Conservation (phyloP, 2,888 invertebrate genomes). For the Drosophila prolongata region DNA sequence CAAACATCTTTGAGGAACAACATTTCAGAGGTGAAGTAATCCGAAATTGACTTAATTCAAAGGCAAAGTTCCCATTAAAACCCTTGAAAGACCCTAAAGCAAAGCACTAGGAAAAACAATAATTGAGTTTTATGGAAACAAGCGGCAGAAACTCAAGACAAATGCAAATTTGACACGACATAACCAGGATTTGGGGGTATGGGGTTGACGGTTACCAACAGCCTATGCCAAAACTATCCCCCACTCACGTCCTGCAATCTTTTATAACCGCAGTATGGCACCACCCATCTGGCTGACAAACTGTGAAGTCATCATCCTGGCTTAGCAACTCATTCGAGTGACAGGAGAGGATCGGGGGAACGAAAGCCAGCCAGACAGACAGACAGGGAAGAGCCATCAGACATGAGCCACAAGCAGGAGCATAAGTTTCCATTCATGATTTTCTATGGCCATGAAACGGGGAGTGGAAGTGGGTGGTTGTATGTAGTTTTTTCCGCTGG, state of each 20-base stretch:
- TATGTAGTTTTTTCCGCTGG: conserved; percentile 43
- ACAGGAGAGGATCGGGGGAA: conserved; percentile 42
- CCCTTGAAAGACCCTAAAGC: conserved; percentile 31
- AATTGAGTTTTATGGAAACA: conserved; percentile 40
- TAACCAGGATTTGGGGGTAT: conserved; percentile 25
- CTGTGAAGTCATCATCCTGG: conserved; percentile 81
- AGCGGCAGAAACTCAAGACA: conserved; percentile 59
- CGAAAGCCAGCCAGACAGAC: conserved; percentile 4
- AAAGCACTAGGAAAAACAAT: conserved; percentile 42
- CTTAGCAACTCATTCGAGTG: conserved; percentile 78
- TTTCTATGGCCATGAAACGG: conserved; percentile 35
- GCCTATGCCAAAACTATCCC: conserved; percentile 68
- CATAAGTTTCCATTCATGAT: conserved; percentile 76
- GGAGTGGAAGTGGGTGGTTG: conserved; percentile 43
- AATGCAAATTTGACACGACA: conserved; percentile 77
- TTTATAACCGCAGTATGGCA: conserved; percentile 28
- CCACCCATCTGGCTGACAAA: conserved; percentile 72
- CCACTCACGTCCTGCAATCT: conserved; percentile 28
- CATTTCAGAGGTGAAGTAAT: background rate
- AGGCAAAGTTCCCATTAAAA: background rate
- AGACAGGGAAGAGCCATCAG: conserved; percentile 40
- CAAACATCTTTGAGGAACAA: background rate
- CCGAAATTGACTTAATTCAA: conserved; percentile 1
- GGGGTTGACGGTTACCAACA: conserved; percentile 22
- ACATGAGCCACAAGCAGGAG: conserved; percentile 40